Evolutionary conservation across 2,888 invertebrate genomes (phyloP), one percentile per base, ranked within the genome.

Genomic region (Sarcophaga variegata): DNA sequence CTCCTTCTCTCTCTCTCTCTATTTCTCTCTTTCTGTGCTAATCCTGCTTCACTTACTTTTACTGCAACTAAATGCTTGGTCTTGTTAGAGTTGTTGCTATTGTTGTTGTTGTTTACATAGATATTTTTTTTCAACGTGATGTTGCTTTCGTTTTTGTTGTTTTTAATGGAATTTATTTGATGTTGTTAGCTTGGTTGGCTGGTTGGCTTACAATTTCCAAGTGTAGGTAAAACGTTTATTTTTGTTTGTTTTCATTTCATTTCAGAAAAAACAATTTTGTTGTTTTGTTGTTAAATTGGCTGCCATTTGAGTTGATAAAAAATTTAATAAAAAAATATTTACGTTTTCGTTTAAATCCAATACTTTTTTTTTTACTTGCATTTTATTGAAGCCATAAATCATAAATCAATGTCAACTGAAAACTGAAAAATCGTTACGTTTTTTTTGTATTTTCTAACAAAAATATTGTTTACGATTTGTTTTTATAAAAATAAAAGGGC

Each of bases 321-420:
- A 66, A 47, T 63, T 81, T 64, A 27, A 54, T 64, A 27, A 54
- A 14, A 64, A 45, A 49, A 37, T 49, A 54, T 71, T 64, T 71
- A 76, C 63, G 25, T 64, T 45, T 49, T 45, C 17, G 4, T 14
- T 54, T 14, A 14, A 14, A 14, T 17, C 2, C 17, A 54, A 69
- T 25, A 70, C 8, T 60, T 11, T 4, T 54, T 10, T 54, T 25
- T 54, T 64, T 71, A 47, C 63, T 54, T 49, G 22, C 49, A 22
- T 75, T 47, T 81, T 49, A 71, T 77, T 76, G 70, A 77, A 70
- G 54, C 45, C 66, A 71, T 22, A 54, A 54, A 45, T 54, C 78
- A 78, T 83, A 78, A 78, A 83, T 83, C 78, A 83, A 78, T 83
- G 78, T 67, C 72, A 67, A 8, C 14, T 72, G 37, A 54, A 14